These are phyloP conservation scores for Myotis planiceps DNA, from an alignment of 2,797 vertebrate species.

Conservation along the genomic window DNA sequence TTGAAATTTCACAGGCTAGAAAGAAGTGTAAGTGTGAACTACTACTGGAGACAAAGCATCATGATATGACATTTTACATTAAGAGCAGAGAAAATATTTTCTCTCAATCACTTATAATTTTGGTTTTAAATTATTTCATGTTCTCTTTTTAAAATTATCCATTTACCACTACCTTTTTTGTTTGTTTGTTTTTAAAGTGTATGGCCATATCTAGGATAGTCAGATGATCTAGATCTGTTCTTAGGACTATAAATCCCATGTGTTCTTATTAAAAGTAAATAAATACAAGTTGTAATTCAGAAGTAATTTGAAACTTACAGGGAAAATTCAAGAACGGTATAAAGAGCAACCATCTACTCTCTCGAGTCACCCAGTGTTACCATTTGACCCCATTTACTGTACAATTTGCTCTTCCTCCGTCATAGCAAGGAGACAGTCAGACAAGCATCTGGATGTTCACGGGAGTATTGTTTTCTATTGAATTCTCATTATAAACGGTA, in stretches of 20 bases:
- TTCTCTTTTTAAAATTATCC: background rate
- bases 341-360: background rate
- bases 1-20: background rate
- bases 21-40: background rate
- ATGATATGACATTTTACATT: background rate
- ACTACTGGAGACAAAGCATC: background rate
- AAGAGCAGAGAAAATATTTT: background rate
- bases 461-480: background rate
- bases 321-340: background rate
- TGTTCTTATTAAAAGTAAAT: background rate
- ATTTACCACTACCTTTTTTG: background rate
- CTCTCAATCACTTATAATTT: background rate
- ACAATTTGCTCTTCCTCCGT: background rate
- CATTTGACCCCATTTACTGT: background rate
- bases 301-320: background rate
- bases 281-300: background rate
- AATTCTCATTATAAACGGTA: background rate
- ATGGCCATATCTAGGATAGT: background rate
- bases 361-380: background rate
- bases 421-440: background rate
- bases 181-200: background rate
- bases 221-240: background rate
- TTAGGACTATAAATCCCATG: background rate
- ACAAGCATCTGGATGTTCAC: background rate
- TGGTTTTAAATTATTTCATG: background rate